phyloP scores from a whole-genome alignment of 2,113 vertebrate genomes.

The Galbula dea region DNA sequence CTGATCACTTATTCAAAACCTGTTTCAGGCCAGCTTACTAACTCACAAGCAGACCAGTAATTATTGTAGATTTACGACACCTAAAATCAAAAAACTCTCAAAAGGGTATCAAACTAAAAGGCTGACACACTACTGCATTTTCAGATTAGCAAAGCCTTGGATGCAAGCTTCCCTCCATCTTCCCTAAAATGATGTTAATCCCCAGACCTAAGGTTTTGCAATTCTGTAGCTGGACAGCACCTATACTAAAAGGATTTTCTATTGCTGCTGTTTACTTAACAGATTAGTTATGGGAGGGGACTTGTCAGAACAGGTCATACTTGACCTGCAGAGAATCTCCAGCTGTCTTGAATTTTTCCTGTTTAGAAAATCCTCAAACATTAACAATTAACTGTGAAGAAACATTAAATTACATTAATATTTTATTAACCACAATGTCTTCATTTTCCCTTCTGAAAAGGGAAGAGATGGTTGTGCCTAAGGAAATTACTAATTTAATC shows the following conservation, averaged over 20 bases:
- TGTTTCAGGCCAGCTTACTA: not conserved
- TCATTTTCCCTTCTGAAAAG: not conserved
- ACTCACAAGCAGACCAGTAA: not conserved
- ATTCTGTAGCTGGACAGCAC: constrained; percentile 24
- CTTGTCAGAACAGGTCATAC: not conserved
- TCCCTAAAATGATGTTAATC: constrained; percentile 53
- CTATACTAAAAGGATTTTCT: constrained; percentile 38
- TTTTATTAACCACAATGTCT: not conserved
- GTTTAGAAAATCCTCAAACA: not conserved
- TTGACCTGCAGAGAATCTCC: not conserved
- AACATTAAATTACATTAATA: not conserved
- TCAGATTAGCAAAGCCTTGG: not conserved
- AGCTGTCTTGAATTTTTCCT: not conserved
- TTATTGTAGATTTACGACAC: not conserved
- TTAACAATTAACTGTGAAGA: not conserved
- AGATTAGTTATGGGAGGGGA: not conserved
- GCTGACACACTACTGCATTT: constrained; percentile 7
- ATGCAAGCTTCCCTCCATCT: not conserved
- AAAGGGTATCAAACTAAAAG: constrained; percentile 13
- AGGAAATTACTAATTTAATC: not conserved
- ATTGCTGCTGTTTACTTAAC: constrained; percentile 7
- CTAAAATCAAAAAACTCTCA: not conserved
- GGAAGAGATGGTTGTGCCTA: not conserved
- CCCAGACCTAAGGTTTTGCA: constrained; percentile 25
- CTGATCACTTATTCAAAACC: not conserved